Evolutionary conservation across 2,113 vertebrate species (phyloP), one percentile per base, ranked within the genome.

Genomic region (Phycodurus eques): DNA sequence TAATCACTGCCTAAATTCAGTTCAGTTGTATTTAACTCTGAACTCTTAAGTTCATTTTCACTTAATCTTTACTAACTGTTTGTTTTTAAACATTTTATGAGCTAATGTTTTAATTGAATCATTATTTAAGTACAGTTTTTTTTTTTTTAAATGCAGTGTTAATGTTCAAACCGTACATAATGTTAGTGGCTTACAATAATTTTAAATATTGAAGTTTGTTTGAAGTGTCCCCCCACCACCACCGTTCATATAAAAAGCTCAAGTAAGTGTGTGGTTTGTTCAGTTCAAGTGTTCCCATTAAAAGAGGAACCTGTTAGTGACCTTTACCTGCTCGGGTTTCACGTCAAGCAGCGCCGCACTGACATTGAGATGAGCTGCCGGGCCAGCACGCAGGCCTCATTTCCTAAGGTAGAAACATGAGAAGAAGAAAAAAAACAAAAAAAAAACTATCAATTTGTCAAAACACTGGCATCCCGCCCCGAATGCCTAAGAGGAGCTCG

Each of bases 301-400:
- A 87, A 87, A 76, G 85, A 85, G 87, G 83, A 89, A 89, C 87
- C 88, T 89, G 84, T 54, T 86, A 77, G 86, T 90, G 85, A 75
- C 83, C 80, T 82, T 87, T 86, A 89, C 87, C 86, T 90, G 89
- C 84, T 82, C 78, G 81, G 73, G 73, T 70, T 87, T 78, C 83
- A 88, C 82, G 78, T 85, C 78, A 89, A 89, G 83, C 85, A 86
- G 86, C 82, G 80, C 75, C 74, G 56, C 73, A 74, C 77, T 81
- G 88, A 85, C 79, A 83, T 84, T 83, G 88, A 86, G 82, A 87
- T 82, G 86, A 79, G 78, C 82, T 84, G 80, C 79, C 82, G 79
- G 80, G 27, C 80, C 85, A 82, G 86, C 80, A 82, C 85, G 81
- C 70, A 78, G 79, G 57, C 79, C 77, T 78, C 84, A 82, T 80